These are phyloP conservation scores for Pseudomyrmex flavicornis DNA, from an alignment of 1,140 invertebrate genomes.

Conservation along the genomic window DNA sequence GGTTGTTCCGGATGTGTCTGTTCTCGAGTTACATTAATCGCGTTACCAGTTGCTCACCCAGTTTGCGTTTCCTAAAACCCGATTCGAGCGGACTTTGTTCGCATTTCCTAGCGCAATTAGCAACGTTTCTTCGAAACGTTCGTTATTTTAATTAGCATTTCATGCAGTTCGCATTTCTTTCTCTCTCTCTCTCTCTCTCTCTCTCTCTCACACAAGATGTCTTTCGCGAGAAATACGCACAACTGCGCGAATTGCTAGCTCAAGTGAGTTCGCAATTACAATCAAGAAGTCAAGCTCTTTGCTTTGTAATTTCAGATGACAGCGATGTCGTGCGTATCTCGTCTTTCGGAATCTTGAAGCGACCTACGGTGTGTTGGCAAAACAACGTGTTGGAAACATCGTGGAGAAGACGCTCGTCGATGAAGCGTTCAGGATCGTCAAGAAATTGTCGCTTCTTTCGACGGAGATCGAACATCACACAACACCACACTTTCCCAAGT, in stretches of 20 bases:
- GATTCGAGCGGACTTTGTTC: conserved; percentile 65
- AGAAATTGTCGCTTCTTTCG: conserved; percentile 1
- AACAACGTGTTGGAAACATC: conserved; percentile 19
- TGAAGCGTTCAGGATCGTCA: conserved; percentile 48
- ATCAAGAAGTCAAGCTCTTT: neutral
- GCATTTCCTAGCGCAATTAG: conserved; percentile 65
- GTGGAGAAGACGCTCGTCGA: conserved; percentile 22
- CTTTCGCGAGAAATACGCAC: neutral
- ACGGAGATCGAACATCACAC: no score
- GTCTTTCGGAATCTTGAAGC: conserved; percentile 35
- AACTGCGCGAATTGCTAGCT: neutral
- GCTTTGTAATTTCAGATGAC: conserved; percentile 57
- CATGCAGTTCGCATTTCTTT: conserved; percentile 10
- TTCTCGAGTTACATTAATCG: conserved; percentile 5
- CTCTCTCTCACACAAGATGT: neutral
- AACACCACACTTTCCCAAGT: no score
- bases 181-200: neutral
- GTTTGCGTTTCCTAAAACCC: conserved; percentile 66
- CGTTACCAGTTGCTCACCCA: conserved; percentile 29
- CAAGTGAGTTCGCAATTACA: neutral
- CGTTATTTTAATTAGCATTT: conserved; percentile 31
- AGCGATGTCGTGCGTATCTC: conserved; percentile 44
- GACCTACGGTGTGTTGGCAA: neutral
- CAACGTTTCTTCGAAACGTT: conserved; percentile 66
- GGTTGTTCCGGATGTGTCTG: neutral